Conservation (phyloP, 1,140 invertebrate genomes). For the Coptotermes formosanus region DNA sequence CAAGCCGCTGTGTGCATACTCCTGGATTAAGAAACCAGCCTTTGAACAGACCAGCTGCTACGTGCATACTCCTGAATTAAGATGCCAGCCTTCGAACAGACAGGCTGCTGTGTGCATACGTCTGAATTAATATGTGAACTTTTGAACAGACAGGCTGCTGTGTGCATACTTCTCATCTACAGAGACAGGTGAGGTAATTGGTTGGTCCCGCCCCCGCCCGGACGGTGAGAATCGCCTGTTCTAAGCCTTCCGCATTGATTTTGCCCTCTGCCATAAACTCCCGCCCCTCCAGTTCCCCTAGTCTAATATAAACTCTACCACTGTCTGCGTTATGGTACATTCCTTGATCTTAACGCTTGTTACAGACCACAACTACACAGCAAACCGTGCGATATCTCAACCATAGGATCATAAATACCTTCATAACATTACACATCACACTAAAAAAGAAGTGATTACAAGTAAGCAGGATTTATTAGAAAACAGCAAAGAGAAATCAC, state of each 20-base stretch:
- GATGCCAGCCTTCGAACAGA: too few relatives aligned
- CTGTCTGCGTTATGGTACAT: not conserved
- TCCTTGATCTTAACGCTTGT: not conserved
- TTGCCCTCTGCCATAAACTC: not conserved
- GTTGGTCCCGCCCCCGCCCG: not conserved
- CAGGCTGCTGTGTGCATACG: too few relatives aligned
- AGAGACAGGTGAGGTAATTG: constrained; percentile 27
- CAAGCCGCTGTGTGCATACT: too few relatives aligned
- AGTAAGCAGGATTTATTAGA: too few relatives aligned
- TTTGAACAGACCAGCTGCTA: too few relatives aligned
- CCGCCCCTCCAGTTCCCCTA: not conserved
- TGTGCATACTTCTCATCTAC: not conserved
- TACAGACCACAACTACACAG: not conserved
- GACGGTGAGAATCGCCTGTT: constrained; percentile 18
- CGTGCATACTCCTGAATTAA: too few relatives aligned
- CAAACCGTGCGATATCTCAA: not conserved
- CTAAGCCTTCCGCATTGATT: constrained; percentile 24
- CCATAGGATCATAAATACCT: not conserved
- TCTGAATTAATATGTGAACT: too few relatives aligned
- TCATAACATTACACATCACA: too few relatives aligned
- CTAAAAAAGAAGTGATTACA: too few relatives aligned
- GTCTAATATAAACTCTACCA: constrained; percentile 2
- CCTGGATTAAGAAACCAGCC: too few relatives aligned
- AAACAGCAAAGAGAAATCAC: too few relatives aligned
- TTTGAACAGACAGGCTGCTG: too few relatives aligned